Evolutionary conservation across 37 sponge, comb jelly and placozoan genomes (phyloP).

Genomic region (Bolinopsis microptera): DNA sequence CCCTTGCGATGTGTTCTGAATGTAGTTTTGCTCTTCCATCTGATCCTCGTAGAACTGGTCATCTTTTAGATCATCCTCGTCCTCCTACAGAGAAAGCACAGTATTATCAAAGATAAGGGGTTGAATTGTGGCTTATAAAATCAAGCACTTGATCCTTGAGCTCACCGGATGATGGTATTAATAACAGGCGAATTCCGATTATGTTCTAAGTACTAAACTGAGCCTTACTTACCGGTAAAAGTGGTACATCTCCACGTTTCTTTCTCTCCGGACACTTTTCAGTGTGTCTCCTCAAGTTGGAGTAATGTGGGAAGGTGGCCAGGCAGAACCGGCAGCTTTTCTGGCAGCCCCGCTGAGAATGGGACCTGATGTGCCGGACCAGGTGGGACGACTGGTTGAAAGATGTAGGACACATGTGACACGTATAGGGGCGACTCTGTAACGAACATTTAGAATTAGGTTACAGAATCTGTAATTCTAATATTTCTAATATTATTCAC

Average conservation of each 20-base stretch:
- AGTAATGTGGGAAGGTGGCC: slow-evolving; percentile 39
- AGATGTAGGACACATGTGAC: neutral
- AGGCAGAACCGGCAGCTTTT: neutral
- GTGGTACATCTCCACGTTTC: neutral
- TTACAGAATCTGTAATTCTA: no score
- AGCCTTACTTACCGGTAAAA: slow-evolving; percentile 20
- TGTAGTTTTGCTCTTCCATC: neutral
- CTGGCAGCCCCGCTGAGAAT: slow-evolving; percentile 28
- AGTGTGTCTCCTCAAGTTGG: slow-evolving; percentile 11
- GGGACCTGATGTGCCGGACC: slow-evolving; percentile 5
- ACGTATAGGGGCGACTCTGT: slow-evolving; percentile 29
- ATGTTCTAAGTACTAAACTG: neutral
- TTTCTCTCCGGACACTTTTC: neutral
- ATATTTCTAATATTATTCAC: no score
- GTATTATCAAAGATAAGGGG: no score
- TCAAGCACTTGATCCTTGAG: no score
- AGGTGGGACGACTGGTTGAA: slow-evolving; percentile 25
- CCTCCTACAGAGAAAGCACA: neutral
- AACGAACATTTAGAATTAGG: neutral
- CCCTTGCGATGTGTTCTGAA: no score
- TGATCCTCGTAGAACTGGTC: neutral
- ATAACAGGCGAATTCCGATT: no score
- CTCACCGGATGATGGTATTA: no score
- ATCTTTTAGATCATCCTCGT: neutral
- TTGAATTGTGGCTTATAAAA: no score